Base-by-base conservation (phyloP, 2,797 vertebrate species). In the Pteropus rufus region DNA sequence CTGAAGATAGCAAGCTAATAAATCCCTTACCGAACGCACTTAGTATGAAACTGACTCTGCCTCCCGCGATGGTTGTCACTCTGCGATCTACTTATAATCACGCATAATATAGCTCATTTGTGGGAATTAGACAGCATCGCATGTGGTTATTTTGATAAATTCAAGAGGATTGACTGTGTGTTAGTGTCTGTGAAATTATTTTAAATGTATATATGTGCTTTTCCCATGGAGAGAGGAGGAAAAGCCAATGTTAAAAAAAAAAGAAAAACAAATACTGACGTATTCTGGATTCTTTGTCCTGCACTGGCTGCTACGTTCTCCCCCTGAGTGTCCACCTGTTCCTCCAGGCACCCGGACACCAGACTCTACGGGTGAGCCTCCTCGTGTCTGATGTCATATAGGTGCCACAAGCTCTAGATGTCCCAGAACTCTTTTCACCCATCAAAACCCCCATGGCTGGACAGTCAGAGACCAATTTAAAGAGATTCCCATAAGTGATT, bases 121-220 rank as follows among this genome's bases (percentile, higher is more conserved):
- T 52, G 18, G 64, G 44, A 54, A 67, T 67, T 77, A 21, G 29
- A 39, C 82, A 87, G 19, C 60, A 54, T 84, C 52, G 3, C 6
- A 4, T 36, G 12, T 73, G 34, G 31, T 82, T 90, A 23, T 87
- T 89, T 91, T 84, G 62, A 65, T 87, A 81, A 91, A 92, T 3
- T 72, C 29, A 29, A 72, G 69, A 93, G 41, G 41, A 54, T 26
- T 70, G 49, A 29, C 64, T 77, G 0, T 41, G 29, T 65, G 2
- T 93, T 81, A 29, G 9, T 69, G 39, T 70, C 70, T 77, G 7
- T 64, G 46, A 95, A 91, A 81, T 16, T 31, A n/a, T 77, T 85
- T 84, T 54, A 83, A 95, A 81, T 91, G 44, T n/a, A 24, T n/a
- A 24, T n/a, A 62, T 9, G 8, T 49, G 14, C 67, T 62, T 7